Evolutionary conservation across 2,113 vertebrate species (phyloP).

Genomic region (Hirundichthys speculiger): DNA sequence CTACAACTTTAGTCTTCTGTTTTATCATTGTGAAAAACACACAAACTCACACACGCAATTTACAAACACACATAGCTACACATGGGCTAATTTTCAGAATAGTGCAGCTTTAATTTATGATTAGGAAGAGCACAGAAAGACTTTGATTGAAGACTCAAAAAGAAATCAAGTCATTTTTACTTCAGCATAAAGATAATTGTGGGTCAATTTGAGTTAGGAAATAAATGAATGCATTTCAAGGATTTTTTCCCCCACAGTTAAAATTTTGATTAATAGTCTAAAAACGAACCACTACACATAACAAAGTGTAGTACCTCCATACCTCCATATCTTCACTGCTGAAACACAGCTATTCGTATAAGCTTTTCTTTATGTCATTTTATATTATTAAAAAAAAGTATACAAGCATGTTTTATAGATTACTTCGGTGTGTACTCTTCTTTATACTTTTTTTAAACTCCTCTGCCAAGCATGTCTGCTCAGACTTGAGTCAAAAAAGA

Average conservation of each 20-base stretch:
- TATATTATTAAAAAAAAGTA: constrained; percentile 39
- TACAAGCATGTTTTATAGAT: constrained; percentile 46
- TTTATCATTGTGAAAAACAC: not conserved
- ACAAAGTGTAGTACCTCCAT: too few species aligned
- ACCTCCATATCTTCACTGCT: constrained; percentile 19
- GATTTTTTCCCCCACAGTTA: too few species aligned
- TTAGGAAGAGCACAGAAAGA: not conserved
- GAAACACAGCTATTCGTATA: constrained; percentile 25
- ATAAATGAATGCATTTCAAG: too few species aligned
- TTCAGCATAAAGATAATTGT: too few species aligned
- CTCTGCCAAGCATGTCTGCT: constrained; percentile 14
- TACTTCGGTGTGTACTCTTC: constrained; percentile 43
- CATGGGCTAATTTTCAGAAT: not conserved
- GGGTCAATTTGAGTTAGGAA: too few species aligned
- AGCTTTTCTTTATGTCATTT: constrained; percentile 35
- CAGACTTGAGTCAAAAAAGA: constrained; percentile 16
- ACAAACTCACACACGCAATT: too few species aligned
- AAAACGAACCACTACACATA: not conserved
- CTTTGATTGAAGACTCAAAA: too few species aligned
- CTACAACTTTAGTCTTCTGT: not conserved
- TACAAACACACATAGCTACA: too few species aligned
- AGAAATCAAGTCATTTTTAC: too few species aligned
- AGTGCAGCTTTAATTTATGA: not conserved
- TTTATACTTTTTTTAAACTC: constrained; percentile 22
- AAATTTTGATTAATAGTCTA: not conserved